Evolutionary conservation across 1,140 invertebrate species (phyloP).

Genomic region (Steinernema khuongi): DNA sequence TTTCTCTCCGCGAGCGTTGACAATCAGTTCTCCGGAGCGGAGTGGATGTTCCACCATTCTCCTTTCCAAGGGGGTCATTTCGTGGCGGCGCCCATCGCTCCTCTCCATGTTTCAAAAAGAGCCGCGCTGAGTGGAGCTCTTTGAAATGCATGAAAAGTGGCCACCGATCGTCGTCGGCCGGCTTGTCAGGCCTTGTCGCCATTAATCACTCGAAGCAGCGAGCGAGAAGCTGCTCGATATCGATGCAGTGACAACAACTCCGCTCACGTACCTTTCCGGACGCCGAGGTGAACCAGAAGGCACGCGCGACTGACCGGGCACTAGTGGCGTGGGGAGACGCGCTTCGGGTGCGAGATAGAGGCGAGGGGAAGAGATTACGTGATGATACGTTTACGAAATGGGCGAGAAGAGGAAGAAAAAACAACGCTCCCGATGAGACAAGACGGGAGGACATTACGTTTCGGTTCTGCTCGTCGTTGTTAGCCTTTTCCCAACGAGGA

Average conservation of each 20-base stretch:
- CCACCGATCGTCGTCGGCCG: too few relatives aligned
- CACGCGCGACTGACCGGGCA: too few relatives aligned
- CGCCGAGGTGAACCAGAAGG: not conserved
- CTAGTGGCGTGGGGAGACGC: too few relatives aligned
- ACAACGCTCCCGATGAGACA: not conserved
- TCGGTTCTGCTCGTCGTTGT: conserved; percentile 8
- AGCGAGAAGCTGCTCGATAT: too few relatives aligned
- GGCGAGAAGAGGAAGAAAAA: not conserved
- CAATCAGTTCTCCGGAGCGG: not conserved
- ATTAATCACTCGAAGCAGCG: too few relatives aligned
- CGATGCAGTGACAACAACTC: too few relatives aligned
- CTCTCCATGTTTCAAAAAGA: not conserved
- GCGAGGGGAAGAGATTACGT: not conserved
- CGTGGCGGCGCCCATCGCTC: not conserved
- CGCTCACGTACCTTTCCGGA: too few relatives aligned
- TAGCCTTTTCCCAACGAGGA: conserved; percentile 11
- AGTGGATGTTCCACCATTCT: not conserved
- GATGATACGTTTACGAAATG: conserved; percentile 3
- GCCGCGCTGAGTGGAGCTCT: not conserved
- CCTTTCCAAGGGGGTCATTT: not conserved
- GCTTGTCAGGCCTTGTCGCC: too few relatives aligned
- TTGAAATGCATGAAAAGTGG: not conserved
- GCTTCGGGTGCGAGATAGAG: not conserved
- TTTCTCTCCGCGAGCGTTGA: not conserved
- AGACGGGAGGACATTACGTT: conserved; percentile 10